These are phyloP conservation scores for Eugnorisma glareosa DNA, from an alignment of 2,888 invertebrate species.

Conservation along the genomic window DNA sequence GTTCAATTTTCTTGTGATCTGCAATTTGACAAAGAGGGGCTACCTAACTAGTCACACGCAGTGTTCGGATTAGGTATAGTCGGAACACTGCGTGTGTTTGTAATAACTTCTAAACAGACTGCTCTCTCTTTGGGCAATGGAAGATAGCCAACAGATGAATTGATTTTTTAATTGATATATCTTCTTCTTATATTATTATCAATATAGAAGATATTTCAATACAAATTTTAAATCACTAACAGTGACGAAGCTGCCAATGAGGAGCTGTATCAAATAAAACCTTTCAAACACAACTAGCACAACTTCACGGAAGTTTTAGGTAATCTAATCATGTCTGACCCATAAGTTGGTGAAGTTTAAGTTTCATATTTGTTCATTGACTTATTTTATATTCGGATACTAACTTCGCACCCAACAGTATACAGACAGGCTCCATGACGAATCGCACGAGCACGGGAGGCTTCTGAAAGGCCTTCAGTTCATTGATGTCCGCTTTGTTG, in stretches of 20 bases:
- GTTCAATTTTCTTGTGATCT: not conserved
- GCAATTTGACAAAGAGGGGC: not conserved
- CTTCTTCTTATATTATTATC: no score
- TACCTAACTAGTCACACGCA: no score
- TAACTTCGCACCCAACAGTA: constrained; percentile 95
- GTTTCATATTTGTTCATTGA: not conserved
- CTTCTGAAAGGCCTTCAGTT: constrained; percentile 96
- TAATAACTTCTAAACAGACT: not conserved
- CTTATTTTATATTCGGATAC: constrained; percentile 65
- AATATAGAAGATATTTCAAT: no score
- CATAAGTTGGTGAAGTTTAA: not conserved
- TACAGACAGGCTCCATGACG: constrained; percentile 98
- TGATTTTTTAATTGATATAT: no score
- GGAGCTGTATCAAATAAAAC: not conserved
- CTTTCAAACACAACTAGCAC: not conserved
- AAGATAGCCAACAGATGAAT: not conserved
- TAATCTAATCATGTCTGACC: not conserved
- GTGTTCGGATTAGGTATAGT: no score
- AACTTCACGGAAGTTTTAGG: not conserved
- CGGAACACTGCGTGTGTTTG: no score
- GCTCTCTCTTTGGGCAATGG: not conserved
- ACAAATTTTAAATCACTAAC: no score
- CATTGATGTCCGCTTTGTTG: constrained; percentile 97
- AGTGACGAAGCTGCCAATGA: not conserved
- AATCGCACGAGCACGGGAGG: constrained; percentile 96